Percentiles rank a stretch among this genome's conserved stretches.
Conservation (phyloP, 2,113 vertebrate species). For the Callaeas wilsoni region DNA sequence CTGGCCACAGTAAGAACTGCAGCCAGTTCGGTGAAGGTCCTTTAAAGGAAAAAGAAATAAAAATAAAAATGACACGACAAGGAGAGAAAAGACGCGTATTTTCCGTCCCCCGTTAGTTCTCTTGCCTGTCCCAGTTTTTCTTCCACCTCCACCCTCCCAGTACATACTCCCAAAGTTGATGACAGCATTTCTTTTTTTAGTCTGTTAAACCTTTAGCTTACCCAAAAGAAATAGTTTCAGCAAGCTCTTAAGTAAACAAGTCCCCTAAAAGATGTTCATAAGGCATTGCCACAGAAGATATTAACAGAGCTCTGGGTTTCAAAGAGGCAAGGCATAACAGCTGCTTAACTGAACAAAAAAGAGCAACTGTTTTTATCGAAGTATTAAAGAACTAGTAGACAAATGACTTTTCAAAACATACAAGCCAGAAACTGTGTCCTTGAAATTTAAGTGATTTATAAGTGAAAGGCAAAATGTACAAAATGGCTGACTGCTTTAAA, state of each 20-base stretch:
- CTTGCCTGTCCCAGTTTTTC: background rate
- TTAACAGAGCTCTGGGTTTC: background rate
- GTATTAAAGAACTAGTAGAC: background rate
- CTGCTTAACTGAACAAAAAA: background rate
- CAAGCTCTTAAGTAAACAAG: background rate
- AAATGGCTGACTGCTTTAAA: background rate
- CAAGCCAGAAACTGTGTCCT: background rate
- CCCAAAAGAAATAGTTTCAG: background rate
- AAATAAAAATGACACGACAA: background rate
- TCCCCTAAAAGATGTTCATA: background rate
- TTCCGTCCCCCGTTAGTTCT: background rate
- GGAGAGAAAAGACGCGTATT: background rate
- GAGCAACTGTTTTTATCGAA: background rate
- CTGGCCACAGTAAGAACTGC: constrained; percentile 88
- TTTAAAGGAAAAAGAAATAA: background rate
- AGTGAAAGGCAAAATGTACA: background rate
- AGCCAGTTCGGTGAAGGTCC: constrained; percentile 88
- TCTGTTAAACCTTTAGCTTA: background rate
- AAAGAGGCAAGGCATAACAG: background rate
- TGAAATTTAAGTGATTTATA: background rate
- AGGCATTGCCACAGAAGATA: background rate
- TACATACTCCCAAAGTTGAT: background rate
- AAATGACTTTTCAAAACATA: background rate
- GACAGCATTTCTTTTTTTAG: background rate
- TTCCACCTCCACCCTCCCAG: background rate